Conservation (phyloP, 1,140 invertebrate species). For the Magallana gigas region DNA sequence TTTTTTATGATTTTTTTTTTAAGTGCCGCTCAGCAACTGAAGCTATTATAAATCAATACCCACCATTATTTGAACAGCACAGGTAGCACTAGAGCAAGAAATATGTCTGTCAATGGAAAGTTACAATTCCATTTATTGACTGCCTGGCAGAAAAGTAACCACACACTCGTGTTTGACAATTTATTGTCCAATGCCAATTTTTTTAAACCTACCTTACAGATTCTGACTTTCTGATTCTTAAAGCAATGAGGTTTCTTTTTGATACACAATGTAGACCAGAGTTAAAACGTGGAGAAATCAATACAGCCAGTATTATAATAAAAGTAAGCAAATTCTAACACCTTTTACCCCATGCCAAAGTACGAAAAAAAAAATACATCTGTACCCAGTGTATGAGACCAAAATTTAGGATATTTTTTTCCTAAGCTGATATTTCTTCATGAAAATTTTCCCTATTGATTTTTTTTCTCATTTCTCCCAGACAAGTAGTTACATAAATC, state of each 20-base stretch:
- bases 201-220: background rate
- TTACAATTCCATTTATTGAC: background rate
- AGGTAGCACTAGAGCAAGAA: background rate
- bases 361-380: too few species aligned
- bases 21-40: background rate
- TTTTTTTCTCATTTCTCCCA: background rate
- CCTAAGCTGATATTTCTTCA: background rate
- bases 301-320: background rate
- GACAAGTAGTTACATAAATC: background rate
- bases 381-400: background rate
- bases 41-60: slow-evolving; percentile 19
- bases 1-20: background rate
- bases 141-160: background rate
- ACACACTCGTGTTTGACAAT: background rate
- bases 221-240: background rate
- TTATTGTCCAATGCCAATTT: background rate
- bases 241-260: background rate
- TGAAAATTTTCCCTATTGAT: background rate
- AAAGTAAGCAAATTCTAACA: background rate
- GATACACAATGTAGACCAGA: background rate
- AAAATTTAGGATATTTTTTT: background rate
- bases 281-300: background rate
- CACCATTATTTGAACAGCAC: slow-evolving; percentile 9
- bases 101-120: background rate
- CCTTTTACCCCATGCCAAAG: too few species aligned